Percentiles rank a stretch among this genome's conserved stretches.
phyloP scores from a whole-genome alignment of 2,888 invertebrate species.

The Bellardia bayeri region DNA sequence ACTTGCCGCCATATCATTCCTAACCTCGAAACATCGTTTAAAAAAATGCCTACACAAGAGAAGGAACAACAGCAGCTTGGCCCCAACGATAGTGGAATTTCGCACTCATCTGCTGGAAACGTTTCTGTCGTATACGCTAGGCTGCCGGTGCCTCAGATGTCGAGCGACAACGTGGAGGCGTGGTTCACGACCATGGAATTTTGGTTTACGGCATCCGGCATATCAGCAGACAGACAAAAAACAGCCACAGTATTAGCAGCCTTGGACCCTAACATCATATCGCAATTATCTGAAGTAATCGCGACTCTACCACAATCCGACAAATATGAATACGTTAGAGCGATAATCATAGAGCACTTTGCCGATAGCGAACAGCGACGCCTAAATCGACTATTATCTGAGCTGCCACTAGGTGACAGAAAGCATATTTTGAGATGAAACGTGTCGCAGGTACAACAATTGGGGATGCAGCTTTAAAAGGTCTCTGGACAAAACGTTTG shows the following conservation, averaged over 20 bases:
- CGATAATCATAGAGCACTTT: constrained; percentile 7
- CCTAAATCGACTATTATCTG: neutral
- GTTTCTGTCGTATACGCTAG: constrained; percentile 11
- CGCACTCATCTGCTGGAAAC: neutral
- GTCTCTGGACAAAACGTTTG: constrained; percentile 46
- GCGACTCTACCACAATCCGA: neutral
- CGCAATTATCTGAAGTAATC: neutral
- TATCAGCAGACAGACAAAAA: neutral
- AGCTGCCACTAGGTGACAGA: neutral
- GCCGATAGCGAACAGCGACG: constrained; percentile 4
- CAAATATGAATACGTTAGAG: neutral
- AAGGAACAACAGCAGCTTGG: too few relatives aligned
- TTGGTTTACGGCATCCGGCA: constrained; percentile 16
- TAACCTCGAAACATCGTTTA: too few relatives aligned
- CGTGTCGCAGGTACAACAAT: constrained; percentile 11
- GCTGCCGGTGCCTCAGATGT: constrained; percentile 21
- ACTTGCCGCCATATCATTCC: too few relatives aligned
- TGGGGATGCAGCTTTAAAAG: constrained; percentile 42
- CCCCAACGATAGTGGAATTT: too few relatives aligned
- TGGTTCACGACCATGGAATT: constrained; percentile 33
- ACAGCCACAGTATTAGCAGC: constrained; percentile 11
- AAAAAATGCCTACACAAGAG: too few relatives aligned
- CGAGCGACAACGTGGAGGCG: neutral
- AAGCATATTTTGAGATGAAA: constrained; percentile 39
- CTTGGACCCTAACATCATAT: neutral